Percentiles rank a stretch among this genome's conserved stretches.
These are phyloP conservation scores for Cavia aperea DNA, from an alignment of 2,113 vertebrate genomes.

Conservation along the genomic window DNA sequence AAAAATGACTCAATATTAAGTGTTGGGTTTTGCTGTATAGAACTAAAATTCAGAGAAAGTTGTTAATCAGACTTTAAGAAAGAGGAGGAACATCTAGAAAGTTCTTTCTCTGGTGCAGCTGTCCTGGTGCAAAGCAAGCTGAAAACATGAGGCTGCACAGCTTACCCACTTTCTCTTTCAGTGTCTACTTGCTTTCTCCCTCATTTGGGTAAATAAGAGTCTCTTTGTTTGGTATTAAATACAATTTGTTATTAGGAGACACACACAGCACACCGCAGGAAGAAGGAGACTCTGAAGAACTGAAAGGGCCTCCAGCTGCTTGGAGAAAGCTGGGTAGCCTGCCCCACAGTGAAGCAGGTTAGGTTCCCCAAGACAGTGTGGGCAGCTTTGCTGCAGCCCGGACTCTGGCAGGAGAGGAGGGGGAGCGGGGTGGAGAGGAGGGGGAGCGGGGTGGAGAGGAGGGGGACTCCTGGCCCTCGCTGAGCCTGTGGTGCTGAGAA, in stretches of 20 bases:
- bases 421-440: background rate
- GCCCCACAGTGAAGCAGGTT: background rate
- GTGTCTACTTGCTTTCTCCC: background rate
- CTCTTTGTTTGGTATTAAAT: background rate
- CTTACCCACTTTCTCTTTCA: background rate
- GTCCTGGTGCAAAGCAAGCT: background rate
- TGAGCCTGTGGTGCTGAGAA: background rate
- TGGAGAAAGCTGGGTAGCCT: background rate
- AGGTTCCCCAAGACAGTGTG: background rate
- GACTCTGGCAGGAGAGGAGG: background rate
- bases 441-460: background rate
- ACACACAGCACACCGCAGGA: background rate
- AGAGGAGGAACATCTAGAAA: background rate
- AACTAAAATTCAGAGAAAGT: background rate
- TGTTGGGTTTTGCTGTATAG: background rate
- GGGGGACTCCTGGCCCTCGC: background rate
- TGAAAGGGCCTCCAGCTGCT: background rate
- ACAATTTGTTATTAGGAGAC: background rate
- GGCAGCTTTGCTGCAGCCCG: background rate
- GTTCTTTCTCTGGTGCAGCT: background rate
- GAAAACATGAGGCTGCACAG: background rate
- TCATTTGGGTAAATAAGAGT: background rate
- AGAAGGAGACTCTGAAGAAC: background rate
- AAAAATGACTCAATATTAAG: background rate
- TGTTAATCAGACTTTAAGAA: background rate